These are phyloP conservation scores for Pseudomyrmex sp. DNA, from an alignment of 1,140 invertebrate species.

Conservation along the genomic window DNA sequence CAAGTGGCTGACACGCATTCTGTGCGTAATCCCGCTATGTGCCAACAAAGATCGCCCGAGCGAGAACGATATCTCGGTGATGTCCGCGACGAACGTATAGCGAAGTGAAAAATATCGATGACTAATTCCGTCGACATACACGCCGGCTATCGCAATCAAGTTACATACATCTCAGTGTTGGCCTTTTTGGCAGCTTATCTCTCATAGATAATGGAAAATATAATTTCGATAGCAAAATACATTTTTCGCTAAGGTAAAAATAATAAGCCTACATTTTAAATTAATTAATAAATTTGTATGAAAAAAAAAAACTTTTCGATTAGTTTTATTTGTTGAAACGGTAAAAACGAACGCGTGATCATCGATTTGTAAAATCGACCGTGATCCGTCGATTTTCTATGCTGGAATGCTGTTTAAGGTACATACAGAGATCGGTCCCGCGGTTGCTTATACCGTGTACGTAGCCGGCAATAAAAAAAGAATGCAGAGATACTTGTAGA, in stretches of 20 bases:
- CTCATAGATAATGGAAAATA: no score
- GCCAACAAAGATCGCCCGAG: constrained; percentile 2
- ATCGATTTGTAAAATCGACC: background rate
- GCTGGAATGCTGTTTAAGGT: background rate
- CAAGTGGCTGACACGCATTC: constrained; percentile 63
- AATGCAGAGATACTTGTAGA: constrained; percentile 52
- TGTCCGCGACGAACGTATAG: background rate
- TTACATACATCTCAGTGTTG: constrained; percentile 14
- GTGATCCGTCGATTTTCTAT: background rate
- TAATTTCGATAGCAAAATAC: no score
- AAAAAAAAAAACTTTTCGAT: background rate
- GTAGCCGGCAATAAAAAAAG: constrained; percentile 15
- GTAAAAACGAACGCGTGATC: no score
- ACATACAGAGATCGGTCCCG: background rate
- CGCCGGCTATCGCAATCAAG: background rate
- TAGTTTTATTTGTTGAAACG: no score
- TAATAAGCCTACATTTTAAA: no score
- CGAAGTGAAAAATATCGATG: constrained; percentile 29
- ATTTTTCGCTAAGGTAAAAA: no score
- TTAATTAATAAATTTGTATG: background rate
- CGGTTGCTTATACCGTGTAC: background rate
- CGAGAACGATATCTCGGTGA: background rate
- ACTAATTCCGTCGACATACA: constrained; percentile 30
- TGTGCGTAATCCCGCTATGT: constrained; percentile 12
- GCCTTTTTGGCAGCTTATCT: background rate